Evolutionary conservation across 1,140 invertebrate species (phyloP).

Genomic region (Apis cerana): DNA sequence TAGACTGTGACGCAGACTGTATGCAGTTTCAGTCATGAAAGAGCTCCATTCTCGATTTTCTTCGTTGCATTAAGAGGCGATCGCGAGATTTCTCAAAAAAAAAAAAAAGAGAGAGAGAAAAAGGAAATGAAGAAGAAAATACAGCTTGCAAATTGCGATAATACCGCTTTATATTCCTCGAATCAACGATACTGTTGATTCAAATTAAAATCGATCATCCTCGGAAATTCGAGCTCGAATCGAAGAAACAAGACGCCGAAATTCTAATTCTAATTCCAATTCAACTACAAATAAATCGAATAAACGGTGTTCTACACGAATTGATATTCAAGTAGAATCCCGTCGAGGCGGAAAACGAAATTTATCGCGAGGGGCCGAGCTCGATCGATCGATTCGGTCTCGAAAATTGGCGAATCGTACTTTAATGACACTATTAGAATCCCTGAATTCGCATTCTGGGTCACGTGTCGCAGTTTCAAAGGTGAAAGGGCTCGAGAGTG

Average conservation of each 20-base stretch:
- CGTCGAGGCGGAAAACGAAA: neutral
- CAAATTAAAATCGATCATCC: neutral
- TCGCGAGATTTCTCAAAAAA: neutral
- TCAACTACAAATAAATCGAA: neutral
- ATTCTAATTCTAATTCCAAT: neutral
- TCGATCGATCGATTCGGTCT: neutral
- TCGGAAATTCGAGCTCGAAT: neutral
- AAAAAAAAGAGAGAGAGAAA: neutral
- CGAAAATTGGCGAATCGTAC: conserved; percentile 34
- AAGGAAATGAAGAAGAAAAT: neutral
- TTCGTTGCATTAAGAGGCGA: conserved; percentile 27
- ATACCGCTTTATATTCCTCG: neutral
- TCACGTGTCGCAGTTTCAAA: conserved; percentile 54
- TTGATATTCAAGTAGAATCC: neutral
- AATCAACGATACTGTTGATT: neutral
- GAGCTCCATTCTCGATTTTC: conserved; percentile 31
- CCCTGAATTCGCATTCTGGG: conserved; percentile 53
- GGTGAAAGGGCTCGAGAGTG: conserved; percentile 55
- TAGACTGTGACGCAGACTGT: conserved; percentile 22
- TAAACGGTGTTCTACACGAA: neutral
- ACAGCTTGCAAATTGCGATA: no score
- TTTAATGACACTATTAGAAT: conserved; percentile 27
- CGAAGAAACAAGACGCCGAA: neutral
- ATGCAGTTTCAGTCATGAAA: conserved; percentile 9
- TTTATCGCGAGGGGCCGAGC: neutral